Percentiles rank a stretch among this genome's conserved stretches.
Conservation (phyloP, 2,113 vertebrate species). For the Chlamydotis undulata region DNA sequence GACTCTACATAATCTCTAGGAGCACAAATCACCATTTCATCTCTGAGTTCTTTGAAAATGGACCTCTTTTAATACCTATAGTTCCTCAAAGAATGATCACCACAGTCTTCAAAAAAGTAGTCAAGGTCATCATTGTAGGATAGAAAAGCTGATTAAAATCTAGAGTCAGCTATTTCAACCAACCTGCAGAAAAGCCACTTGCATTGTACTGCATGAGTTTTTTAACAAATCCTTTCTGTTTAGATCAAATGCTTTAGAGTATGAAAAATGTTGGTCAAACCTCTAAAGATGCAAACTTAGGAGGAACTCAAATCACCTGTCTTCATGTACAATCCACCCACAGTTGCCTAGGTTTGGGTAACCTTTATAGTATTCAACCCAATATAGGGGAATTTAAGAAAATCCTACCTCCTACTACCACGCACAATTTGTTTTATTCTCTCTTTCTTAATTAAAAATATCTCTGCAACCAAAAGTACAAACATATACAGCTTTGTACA, state of each 20-base stretch:
- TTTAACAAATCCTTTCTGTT: not conserved
- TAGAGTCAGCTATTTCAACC: not conserved
- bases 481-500: not conserved
- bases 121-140: not conserved
- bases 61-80: not conserved
- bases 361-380: not conserved
- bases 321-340: not conserved
- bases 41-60: not conserved
- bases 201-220: not conserved
- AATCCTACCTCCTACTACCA: not conserved
- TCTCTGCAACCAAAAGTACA: not conserved
- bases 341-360: not conserved
- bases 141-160: not conserved
- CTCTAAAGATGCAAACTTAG: not conserved
- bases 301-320: not conserved
- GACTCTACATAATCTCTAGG: not conserved
- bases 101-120: not conserved
- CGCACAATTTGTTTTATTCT: not conserved
- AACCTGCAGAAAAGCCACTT: not conserved
- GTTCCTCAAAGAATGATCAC: not conserved
- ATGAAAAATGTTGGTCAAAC: not conserved
- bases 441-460: not conserved
- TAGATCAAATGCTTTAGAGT: not conserved
- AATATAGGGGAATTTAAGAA: not conserved
- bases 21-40: not conserved